Evolutionary conservation across 2,888 invertebrate species (phyloP).

Genomic region (Cremastobaeus sp.): DNA sequence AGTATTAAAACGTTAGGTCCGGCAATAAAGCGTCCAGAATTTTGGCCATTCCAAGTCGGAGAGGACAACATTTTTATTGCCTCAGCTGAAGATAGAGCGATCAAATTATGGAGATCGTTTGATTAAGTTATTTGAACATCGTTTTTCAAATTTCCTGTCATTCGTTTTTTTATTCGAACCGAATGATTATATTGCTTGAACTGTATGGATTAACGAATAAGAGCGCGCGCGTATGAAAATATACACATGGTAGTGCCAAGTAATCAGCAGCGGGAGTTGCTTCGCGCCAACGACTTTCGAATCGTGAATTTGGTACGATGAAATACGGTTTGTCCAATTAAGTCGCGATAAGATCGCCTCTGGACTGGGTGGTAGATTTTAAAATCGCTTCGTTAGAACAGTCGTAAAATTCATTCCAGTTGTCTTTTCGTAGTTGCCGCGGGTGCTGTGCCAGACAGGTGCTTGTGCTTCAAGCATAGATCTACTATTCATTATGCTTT

Average conservation of each 20-base stretch:
- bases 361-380: constrained; percentile 69
- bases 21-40: constrained; percentile 36
- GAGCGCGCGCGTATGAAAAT: constrained; percentile 39
- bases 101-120: constrained; percentile 19
- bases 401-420: constrained; percentile 73
- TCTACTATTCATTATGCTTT: constrained; percentile 61
- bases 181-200: constrained; percentile 30
- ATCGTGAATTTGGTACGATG: constrained; percentile 65
- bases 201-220: constrained; percentile 50
- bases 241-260: constrained; percentile 53
- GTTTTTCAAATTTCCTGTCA: neutral
- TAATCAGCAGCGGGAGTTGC: constrained; percentile 43
- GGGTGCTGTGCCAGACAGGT: constrained; percentile 69
- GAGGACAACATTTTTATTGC: constrained; percentile 39
- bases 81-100: constrained; percentile 10
- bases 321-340: constrained; percentile 74
- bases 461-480: constrained; percentile 67
- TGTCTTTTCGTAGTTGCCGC: constrained; percentile 62
- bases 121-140: constrained; percentile 21
- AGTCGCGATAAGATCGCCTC: constrained; percentile 73
- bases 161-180: constrained; percentile 2
- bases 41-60: constrained; percentile 23
- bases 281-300: constrained; percentile 63
- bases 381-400: constrained; percentile 76
- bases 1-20: constrained; percentile 15